Evolutionary conservation across 2,113 vertebrate genomes (phyloP), one percentile per base, ranked within the genome.

Genomic region (Osmerus eperlanus): DNA sequence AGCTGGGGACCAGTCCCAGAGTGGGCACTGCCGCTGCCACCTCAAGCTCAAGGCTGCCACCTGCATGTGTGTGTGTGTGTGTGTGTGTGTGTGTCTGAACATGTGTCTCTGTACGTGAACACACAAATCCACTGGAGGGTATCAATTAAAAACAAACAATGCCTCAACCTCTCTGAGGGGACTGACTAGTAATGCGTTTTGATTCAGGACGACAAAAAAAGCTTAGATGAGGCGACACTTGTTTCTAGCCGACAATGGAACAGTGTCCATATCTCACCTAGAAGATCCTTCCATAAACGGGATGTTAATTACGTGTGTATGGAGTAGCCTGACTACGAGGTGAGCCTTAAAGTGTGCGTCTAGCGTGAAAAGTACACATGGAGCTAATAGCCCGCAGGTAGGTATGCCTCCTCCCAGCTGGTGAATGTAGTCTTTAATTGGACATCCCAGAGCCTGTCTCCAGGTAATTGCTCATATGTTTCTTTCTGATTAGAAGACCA

Each of bases 401-500:
- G 56, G 18, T 52, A 25, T 71, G 70, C 59, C 69, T 70, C 4
- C 74, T 62, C 36, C 53, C 60, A 72, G 74, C 70, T 76, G 77
- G 85, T 79, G 73, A 88, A 25, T 54, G 58, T 74, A 74, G 74
- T 82, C 77, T 84, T 86, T 90, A 89, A 90, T 89, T 89, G 87
- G 86, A 87, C 84, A 78, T 86, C 87, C 85, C 83, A 79, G 76
- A 89, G 87, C 80, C 73, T 83, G 79, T 85, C 87, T 90, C 80
- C 85, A 88, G 89, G 89, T 89, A 84, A 89, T 15, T 74, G 83
- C 86, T 90, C 89, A 87, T 86, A 84, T 89, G 87, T 78, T 88
- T 86, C 81, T 72, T 75, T 71, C 75, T 89, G 83, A 90, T 90
- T 90, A 89, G 88, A 83, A 82, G 88, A 89, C 88, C 89, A 90